A percentile compares a stretch with the other conserved stretches of the same genome.
These are phyloP conservation scores for Boulengeromyrus knoepffleri DNA, from an alignment of 2,113 vertebrate genomes.

Conservation along the genomic window DNA sequence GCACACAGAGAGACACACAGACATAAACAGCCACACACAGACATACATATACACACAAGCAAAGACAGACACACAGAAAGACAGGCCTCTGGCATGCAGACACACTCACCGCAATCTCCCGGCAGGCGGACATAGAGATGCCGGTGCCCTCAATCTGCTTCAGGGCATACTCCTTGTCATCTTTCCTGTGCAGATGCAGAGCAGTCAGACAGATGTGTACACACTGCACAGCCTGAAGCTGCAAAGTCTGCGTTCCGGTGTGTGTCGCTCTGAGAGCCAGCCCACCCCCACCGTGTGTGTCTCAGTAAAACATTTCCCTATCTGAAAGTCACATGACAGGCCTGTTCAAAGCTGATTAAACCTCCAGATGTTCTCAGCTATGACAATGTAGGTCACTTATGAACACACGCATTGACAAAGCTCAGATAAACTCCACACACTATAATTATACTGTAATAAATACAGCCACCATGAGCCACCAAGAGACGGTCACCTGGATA, in stretches of 20 bases:
- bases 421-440: background rate
- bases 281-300: background rate
- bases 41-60: background rate
- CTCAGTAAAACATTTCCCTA: background rate
- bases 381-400: background rate
- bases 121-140: constrained; percentile 99
- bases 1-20: background rate
- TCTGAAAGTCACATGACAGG: background rate
- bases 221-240: background rate
- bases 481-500: background rate
- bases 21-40: background rate
- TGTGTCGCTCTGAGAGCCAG: background rate
- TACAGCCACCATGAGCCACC: background rate
- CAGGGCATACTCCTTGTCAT: constrained; percentile 98
- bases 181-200: constrained; percentile 74
- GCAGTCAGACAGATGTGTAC: background rate
- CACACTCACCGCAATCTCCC: constrained; percentile 98
- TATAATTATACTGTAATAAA: background rate
- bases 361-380: background rate
- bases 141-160: constrained; percentile 99
- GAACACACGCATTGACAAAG: background rate
- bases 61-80: background rate
- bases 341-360: background rate
- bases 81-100: background rate
- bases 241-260: background rate